A percentile compares a stretch with the other conserved stretches of the same genome.
Evolutionary conservation across 1,140 invertebrate species (phyloP).

Genomic region (Pseudomyrmex gracilis): DNA sequence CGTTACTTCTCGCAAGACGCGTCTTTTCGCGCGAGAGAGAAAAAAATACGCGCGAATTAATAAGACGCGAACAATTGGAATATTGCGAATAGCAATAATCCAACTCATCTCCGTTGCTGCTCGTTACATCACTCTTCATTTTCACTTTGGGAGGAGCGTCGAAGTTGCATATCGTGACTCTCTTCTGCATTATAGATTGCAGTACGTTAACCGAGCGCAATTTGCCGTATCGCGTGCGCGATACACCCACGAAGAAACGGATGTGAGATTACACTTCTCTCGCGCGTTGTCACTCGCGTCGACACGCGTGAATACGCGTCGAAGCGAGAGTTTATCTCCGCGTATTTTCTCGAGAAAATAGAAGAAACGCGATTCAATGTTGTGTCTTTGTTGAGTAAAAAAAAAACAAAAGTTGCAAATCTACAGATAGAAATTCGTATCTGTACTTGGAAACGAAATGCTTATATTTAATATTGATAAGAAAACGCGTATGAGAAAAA

Average conservation of each 20-base stretch:
- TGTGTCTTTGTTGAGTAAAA: not conserved
- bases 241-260: slow-evolving; percentile 38
- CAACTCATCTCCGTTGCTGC: not conserved
- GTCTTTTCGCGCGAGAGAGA: not conserved
- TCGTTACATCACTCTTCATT: slow-evolving; percentile 25
- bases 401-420: not conserved
- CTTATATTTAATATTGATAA: not conserved
- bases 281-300: not conserved
- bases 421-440: too few relatives aligned
- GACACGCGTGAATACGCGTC: not conserved
- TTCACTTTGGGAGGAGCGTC: not conserved
- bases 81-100: not conserved
- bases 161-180: not conserved
- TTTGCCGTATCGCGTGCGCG: slow-evolving; percentile 31
- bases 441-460: too few relatives aligned
- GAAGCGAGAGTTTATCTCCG: not conserved
- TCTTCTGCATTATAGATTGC: not conserved
- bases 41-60: slow-evolving; percentile 11
- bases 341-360: not conserved
- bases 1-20: slow-evolving; percentile 27
- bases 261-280: slow-evolving; percentile 30
- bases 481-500: too few relatives aligned
- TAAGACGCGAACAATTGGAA: slow-evolving; percentile 7
- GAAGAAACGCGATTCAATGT: not conserved
- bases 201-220: slow-evolving; percentile 29